These are phyloP conservation scores for Aphelinus certus DNA, from an alignment of 1,140 invertebrate genomes.

Conservation along the genomic window DNA sequence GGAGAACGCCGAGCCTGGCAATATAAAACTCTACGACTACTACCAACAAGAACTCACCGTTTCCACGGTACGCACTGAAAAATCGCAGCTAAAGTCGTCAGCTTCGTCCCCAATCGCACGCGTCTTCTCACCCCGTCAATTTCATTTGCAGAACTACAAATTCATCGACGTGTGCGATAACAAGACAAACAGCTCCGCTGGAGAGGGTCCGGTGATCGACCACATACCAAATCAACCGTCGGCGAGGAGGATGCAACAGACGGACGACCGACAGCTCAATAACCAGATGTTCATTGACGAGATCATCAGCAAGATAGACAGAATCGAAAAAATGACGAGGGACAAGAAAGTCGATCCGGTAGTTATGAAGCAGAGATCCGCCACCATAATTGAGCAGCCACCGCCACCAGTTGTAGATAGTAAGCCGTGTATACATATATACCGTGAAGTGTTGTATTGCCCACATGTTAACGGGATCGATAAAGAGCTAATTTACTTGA, in stretches of 20 bases:
- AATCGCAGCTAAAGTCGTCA: neutral
- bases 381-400: neutral
- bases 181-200: slow-evolving; percentile 26
- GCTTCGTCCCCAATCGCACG: no score
- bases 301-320: neutral
- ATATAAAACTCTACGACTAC: slow-evolving; percentile 76
- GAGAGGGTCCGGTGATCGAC: slow-evolving; percentile 33
- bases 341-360: slow-evolving; percentile 23
- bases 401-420: neutral
- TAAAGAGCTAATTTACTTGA: no score
- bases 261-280: slow-evolving; percentile 1
- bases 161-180: slow-evolving; percentile 51
- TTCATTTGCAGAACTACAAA: slow-evolving; percentile 52
- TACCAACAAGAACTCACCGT: slow-evolving; percentile 70
- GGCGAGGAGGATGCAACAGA: slow-evolving; percentile 14
- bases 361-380: neutral
- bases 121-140: neutral
- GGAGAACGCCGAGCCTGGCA: slow-evolving; percentile 69
- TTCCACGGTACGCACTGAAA: slow-evolving; percentile 46
- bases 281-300: slow-evolving; percentile 9
- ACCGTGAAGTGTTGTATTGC: neutral
- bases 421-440: neutral
- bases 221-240: neutral
- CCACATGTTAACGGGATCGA: no score
- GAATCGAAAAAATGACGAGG: neutral